These are phyloP conservation scores for Leptopterna dolabrata DNA, from an alignment of 2,888 invertebrate genomes.

Conservation along the genomic window DNA sequence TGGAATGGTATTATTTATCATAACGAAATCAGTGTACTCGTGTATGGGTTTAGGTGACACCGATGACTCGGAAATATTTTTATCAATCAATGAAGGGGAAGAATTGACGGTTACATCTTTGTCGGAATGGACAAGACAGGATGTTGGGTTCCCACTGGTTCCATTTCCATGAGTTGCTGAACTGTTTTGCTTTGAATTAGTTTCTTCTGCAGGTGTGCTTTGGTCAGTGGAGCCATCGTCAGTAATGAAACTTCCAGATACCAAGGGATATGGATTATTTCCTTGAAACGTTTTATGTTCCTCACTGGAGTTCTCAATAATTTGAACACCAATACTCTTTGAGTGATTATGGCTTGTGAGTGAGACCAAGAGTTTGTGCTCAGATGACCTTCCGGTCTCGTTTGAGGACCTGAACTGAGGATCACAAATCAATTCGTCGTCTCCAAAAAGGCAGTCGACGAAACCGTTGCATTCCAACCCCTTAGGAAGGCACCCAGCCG, in stretches of 20 bases:
- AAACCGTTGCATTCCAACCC: conserved; percentile 77
- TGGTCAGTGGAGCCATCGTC: not conserved
- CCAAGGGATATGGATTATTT: not conserved
- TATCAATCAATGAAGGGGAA: not conserved
- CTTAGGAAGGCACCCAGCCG: conserved; percentile 76
- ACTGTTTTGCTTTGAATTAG: not conserved
- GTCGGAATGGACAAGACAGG: not conserved
- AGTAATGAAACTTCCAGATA: not conserved
- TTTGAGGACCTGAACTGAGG: not conserved
- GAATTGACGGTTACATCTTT: not conserved
- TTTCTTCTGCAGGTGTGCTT: not conserved
- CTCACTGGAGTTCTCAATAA: not conserved
- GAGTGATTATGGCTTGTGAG: not conserved
- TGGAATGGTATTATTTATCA: not conserved
- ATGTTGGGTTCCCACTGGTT: not conserved
- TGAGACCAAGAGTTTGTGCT: not conserved
- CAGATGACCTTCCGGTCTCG: not conserved
- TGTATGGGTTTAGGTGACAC: not conserved
- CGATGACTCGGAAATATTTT: not conserved
- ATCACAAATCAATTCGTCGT: conserved; percentile 75
- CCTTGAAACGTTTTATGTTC: not conserved
- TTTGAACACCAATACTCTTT: not conserved
- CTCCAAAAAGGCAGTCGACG: conserved; percentile 82
- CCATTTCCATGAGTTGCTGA: not conserved
- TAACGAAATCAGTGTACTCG: not conserved